Conservation (phyloP, 2,888 invertebrate genomes). For the Dryococelus australis region DNA sequence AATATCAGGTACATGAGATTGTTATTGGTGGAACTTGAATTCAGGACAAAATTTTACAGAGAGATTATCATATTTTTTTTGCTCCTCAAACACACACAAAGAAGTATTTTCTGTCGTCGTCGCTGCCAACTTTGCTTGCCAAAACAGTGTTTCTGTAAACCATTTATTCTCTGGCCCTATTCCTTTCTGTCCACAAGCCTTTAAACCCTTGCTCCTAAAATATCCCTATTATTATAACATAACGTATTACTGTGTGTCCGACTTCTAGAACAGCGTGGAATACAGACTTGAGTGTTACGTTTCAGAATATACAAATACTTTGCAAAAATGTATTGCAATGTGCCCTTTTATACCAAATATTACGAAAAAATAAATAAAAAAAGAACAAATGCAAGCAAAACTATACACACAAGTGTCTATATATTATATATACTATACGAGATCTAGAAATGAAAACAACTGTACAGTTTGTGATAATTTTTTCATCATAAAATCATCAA, state of each 20-base stretch:
- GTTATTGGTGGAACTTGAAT: not conserved
- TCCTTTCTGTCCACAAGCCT: not conserved
- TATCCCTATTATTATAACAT: conserved; percentile 30
- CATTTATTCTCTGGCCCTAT: conserved; percentile 30
- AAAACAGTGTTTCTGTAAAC: conserved; percentile 30
- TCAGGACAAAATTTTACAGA: not conserved
- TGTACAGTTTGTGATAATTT: conserved; percentile 47
- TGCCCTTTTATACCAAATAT: conserved; percentile 37
- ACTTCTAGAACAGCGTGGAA: conserved; percentile 42
- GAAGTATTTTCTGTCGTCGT: conserved; percentile 34
- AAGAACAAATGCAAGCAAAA: conserved; percentile 37
- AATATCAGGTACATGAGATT: not conserved
- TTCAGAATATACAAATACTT: conserved; percentile 34
- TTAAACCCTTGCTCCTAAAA: conserved; percentile 5
- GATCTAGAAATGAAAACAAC: conserved; percentile 36
- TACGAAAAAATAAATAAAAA: conserved; percentile 32
- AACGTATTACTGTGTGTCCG: conserved; percentile 34
- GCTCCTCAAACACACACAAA: conserved; percentile 27
- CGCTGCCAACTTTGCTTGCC: conserved; percentile 37
- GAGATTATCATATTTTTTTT: conserved; percentile 18
- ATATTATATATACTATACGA: conserved; percentile 38
- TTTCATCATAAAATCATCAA: conserved; percentile 40
- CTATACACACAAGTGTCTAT: conserved; percentile 45
- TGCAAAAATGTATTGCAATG: conserved; percentile 40
- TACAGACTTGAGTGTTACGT: conserved; percentile 32